Percentiles rank a stretch among this genome's conserved stretches.
Evolutionary conservation across 37 sponge, comb jelly and placozoan genomes (phyloP).

Genomic region (Axinella damicornis): DNA sequence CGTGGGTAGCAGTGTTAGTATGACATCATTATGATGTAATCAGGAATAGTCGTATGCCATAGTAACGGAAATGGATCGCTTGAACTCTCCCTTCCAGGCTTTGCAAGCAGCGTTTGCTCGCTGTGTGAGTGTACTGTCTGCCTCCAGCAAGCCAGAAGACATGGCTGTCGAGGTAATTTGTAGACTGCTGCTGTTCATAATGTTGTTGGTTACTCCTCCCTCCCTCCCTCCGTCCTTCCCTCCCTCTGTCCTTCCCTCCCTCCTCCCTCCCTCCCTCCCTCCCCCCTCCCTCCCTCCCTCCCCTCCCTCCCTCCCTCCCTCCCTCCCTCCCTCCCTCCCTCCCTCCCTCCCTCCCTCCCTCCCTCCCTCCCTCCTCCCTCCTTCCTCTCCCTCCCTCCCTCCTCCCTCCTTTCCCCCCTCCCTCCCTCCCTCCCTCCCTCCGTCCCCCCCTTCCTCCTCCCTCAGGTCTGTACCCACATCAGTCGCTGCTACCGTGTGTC

Average conservation of each 20-base stretch:
- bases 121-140: conserved; percentile 86
- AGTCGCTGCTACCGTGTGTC: conserved; percentile 92
- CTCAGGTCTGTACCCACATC: conserved; percentile 86
- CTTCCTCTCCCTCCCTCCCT: too few relatives aligned
- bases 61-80: neutral
- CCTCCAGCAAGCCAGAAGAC: conserved; percentile 75
- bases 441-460: neutral
- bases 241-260: neutral
- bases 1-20: neutral
- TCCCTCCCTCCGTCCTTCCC: neutral
- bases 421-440: neutral
- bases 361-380: too few relatives aligned
- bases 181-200: neutral
- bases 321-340: neutral
- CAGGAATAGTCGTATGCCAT: neutral
- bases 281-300: too few relatives aligned
- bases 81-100: conserved; percentile 32
- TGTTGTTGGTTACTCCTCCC: neutral
- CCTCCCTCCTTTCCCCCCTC: too few relatives aligned
- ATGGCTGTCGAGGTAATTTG: conserved; percentile 79
- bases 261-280: neutral
- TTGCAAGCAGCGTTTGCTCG: conserved; percentile 85
- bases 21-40: neutral
- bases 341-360: neutral
- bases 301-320: too few relatives aligned